Percentiles rank a stretch among this genome's conserved stretches.
Conservation (phyloP, 2,113 vertebrate species). For the Stegostoma tigrinum region DNA sequence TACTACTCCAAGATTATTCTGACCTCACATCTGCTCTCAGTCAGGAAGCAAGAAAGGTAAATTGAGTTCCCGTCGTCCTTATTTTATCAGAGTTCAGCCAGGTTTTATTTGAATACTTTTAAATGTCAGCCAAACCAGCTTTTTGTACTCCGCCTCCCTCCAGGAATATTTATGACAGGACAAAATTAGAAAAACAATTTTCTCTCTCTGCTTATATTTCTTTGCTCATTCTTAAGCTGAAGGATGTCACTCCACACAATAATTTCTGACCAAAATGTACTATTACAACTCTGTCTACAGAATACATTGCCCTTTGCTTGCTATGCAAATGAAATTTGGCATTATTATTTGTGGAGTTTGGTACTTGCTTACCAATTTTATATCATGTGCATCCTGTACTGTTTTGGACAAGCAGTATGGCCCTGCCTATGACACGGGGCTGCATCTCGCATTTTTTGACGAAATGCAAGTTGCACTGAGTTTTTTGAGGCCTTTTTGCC, state of each 20-base stretch:
- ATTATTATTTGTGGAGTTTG: background rate
- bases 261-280: background rate
- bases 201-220: background rate
- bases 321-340: background rate
- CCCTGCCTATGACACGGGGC: background rate
- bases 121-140: conserved; percentile 17
- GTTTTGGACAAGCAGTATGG: background rate
- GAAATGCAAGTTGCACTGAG: too few relatives aligned
- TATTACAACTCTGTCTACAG: background rate
- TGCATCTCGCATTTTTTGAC: too few relatives aligned
- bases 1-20: background rate
- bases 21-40: background rate
- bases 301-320: background rate
- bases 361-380: background rate
- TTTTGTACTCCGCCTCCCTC: background rate
- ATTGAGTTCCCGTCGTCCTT: background rate
- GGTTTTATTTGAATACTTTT: conserved; percentile 5
- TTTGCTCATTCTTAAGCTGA: background rate
- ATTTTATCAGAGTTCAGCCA: background rate
- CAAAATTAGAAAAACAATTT: background rate
- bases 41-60: background rate
- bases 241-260: background rate
- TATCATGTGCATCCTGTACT: background rate
- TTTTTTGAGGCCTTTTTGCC: too few relatives aligned
- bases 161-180: background rate